These are phyloP conservation scores for Nothoprocta perdicaria DNA, from an alignment of 2,113 vertebrate genomes.

Conservation along the genomic window DNA sequence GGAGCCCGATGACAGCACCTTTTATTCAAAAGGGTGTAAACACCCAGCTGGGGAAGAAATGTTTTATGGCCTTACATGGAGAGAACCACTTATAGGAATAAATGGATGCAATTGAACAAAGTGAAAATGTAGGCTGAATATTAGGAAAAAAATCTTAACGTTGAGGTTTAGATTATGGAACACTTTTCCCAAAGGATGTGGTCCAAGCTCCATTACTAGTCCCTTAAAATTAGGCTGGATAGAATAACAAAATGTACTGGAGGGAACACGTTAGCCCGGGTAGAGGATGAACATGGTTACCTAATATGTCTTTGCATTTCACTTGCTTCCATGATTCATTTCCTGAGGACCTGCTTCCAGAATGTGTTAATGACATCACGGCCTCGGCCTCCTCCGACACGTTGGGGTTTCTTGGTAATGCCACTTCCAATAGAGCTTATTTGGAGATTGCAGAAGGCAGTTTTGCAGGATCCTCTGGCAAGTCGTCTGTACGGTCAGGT, in stretches of 20 bases:
- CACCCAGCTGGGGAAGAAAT: neutral
- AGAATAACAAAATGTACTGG: conserved; percentile 18
- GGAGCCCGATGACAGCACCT: neutral
- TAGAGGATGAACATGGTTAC: neutral
- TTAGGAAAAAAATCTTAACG: neutral
- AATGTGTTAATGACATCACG: conserved; percentile 3
- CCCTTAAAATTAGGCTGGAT: conserved; percentile 23
- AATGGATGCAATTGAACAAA: neutral
- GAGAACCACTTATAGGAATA: neutral
- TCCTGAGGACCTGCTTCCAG: conserved; percentile 14
- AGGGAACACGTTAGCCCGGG: neutral
- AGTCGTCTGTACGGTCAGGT: neutral
- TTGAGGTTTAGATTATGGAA: conserved; percentile 41
- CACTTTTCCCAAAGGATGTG: conserved; percentile 40
- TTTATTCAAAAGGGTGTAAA: conserved; percentile 34
- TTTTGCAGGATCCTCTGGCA: neutral
- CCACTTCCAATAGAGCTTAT: neutral
- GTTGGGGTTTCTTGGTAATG: neutral
- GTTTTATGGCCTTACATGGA: conserved; percentile 25
- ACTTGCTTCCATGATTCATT: conserved; percentile 45
- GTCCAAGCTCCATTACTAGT: conserved; percentile 20
- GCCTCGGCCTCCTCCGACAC: neutral
- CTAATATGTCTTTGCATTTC: conserved; percentile 6
- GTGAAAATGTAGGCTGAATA: neutral
- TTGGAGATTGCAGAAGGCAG: neutral